These are phyloP conservation scores for Festucalex cinctus DNA, from an alignment of 2,113 vertebrate genomes.

Conservation along the genomic window DNA sequence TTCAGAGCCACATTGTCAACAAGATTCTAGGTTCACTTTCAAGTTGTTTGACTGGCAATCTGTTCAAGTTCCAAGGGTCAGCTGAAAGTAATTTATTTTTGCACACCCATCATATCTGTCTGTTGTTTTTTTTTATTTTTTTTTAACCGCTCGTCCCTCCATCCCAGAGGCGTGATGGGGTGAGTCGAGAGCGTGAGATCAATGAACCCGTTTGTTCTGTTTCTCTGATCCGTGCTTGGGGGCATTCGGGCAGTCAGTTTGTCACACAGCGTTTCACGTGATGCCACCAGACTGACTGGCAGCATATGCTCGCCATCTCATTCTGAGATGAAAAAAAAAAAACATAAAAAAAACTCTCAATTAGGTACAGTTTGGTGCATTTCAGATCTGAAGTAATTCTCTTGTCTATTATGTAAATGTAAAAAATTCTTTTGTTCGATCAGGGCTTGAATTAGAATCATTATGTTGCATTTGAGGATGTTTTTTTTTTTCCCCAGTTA, in stretches of 20 bases:
- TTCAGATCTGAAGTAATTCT: not conserved
- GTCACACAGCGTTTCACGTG: slow-evolving; percentile 61
- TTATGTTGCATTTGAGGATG: too few relatives aligned
- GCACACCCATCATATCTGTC: not conserved
- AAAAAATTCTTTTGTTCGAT: not conserved
- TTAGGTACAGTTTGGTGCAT: not conserved
- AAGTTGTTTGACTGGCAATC: not conserved
- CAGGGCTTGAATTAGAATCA: too few relatives aligned
- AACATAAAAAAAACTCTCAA: not conserved
- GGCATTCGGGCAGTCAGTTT: slow-evolving; percentile 47
- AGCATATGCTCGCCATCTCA: slow-evolving; percentile 74
- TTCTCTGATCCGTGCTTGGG: slow-evolving; percentile 57
- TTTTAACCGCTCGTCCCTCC: slow-evolving; percentile 18
- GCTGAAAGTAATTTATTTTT: not conserved
- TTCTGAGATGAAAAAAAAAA: slow-evolving; percentile 69
- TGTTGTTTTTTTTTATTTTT: not conserved
- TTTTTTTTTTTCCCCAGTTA: too few relatives aligned
- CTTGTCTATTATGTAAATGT: not conserved
- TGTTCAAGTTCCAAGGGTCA: not conserved
- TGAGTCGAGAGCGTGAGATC: slow-evolving; percentile 36
- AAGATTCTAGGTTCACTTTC: not conserved
- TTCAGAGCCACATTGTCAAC: too few relatives aligned
- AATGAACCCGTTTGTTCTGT: slow-evolving; percentile 53
- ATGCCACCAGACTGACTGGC: slow-evolving; percentile 69
- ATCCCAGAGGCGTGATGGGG: slow-evolving; percentile 40